Evolutionary conservation across 2,888 invertebrate species (phyloP).

Genomic region (Villa cingulata): DNA sequence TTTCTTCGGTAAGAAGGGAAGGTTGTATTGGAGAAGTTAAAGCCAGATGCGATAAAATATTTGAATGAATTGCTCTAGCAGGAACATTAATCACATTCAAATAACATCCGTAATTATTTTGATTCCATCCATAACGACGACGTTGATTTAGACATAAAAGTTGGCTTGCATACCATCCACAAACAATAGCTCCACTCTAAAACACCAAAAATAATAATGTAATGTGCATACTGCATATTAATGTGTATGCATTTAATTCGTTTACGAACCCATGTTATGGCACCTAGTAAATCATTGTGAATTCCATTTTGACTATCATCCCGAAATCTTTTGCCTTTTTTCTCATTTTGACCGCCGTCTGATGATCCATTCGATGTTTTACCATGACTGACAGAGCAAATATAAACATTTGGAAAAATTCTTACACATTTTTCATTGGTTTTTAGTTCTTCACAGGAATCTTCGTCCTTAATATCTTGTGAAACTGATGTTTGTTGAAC

Average conservation of each 20-base stretch:
- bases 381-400: background rate
- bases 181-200: conserved; percentile 46
- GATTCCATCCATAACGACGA: conserved; percentile 10
- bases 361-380: conserved; percentile 1
- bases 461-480: background rate
- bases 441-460: background rate
- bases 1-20: conserved; percentile 4
- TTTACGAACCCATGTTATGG: conserved; percentile 37
- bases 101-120: conserved; percentile 6
- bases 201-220: conserved; percentile 18
- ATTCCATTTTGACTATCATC: background rate
- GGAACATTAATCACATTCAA: conserved; percentile 13
- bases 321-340: background rate
- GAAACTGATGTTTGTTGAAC: background rate
- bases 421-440: background rate
- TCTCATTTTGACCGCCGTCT: background rate
- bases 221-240: no score
- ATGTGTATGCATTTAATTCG: no score
- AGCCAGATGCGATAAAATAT: conserved; percentile 9
- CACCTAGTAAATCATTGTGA: conserved; percentile 13
- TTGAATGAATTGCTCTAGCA: conserved; percentile 14
- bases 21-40: conserved; percentile 11
- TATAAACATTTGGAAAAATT: background rate
- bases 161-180: conserved; percentile 51
- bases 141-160: conserved; percentile 34